Conservation (phyloP, 2,797 vertebrate genomes). For the Tiaroga cobitis region DNA sequence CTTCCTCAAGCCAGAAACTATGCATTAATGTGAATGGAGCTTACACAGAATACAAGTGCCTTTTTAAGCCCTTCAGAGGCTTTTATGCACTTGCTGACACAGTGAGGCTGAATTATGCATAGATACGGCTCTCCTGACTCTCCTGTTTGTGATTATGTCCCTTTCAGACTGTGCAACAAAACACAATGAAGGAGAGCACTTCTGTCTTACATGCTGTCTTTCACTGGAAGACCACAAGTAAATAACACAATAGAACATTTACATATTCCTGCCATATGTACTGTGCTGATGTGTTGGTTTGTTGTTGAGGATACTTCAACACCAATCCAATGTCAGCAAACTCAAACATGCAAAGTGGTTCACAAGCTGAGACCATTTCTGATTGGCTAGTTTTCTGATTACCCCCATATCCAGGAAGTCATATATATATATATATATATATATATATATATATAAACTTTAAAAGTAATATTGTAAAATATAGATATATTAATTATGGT, state of each 20-base stretch:
- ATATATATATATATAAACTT: too few species aligned
- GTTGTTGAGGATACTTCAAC: background rate
- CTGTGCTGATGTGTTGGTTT: background rate
- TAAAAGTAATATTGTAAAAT: too few species aligned
- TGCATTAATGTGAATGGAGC: constrained; percentile 23
- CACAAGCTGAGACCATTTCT: background rate
- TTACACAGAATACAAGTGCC: constrained; percentile 26
- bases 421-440: too few species aligned
- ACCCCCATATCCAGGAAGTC: too few species aligned
- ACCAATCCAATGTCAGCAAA: background rate
- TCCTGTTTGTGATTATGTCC: constrained; percentile 41
- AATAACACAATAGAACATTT: background rate
- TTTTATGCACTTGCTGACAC: constrained; percentile 14
- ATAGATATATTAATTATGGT: too few species aligned
- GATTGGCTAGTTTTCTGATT: too few species aligned
- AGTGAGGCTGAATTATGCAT: constrained; percentile 45
- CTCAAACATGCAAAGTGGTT: background rate
- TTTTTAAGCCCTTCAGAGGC: constrained; percentile 39
- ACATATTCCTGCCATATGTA: background rate
- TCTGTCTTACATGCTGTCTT: background rate
- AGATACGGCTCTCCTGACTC: constrained; percentile 16
- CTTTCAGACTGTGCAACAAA: constrained; percentile 41
- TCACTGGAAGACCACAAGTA: background rate
- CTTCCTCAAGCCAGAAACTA: constrained; percentile 29
- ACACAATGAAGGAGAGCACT: background rate